Conservation (phyloP, 2,888 invertebrate genomes). For the Chrysopilus asiliformis region DNA sequence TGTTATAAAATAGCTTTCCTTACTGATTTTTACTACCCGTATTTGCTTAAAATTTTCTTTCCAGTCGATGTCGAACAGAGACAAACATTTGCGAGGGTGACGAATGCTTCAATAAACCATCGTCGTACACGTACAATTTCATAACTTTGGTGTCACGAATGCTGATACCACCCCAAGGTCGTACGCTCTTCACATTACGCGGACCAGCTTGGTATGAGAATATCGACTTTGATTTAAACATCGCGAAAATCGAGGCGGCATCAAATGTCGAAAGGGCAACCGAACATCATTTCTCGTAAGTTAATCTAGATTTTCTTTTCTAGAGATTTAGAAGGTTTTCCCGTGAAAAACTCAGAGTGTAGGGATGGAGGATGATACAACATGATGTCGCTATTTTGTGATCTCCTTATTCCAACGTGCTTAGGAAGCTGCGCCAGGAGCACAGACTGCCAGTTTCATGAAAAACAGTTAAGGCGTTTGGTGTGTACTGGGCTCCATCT, state of each 20-base stretch:
- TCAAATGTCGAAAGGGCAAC: conserved; percentile 44
- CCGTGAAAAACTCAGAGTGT: no score
- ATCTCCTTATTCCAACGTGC: no score
- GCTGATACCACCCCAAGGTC: conserved; percentile 45
- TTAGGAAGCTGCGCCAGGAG: no score
- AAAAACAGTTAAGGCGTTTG: no score
- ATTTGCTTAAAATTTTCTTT: conserved; percentile 21
- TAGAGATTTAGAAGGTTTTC: background rate
- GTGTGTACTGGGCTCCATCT: no score
- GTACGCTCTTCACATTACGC: conserved; percentile 75
- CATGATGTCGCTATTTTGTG: no score
- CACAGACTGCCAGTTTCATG: no score
- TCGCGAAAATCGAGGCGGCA: conserved; percentile 53
- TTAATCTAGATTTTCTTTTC: background rate
- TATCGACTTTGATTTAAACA: conserved; percentile 60
- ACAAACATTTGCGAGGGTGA: conserved; percentile 55
- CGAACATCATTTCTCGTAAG: conserved; percentile 45
- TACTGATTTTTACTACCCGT: background rate
- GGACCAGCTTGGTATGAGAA: conserved; percentile 62
- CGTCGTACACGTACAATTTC: conserved; percentile 84
- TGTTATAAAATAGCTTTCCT: conserved; percentile 29
- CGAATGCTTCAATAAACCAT: conserved; percentile 66
- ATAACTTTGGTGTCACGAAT: conserved; percentile 81
- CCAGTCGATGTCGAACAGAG: conserved; percentile 66
- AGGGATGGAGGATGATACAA: no score